phyloP scores from a whole-genome alignment of 2,113 vertebrate species.

The Danionella cerebrum region DNA sequence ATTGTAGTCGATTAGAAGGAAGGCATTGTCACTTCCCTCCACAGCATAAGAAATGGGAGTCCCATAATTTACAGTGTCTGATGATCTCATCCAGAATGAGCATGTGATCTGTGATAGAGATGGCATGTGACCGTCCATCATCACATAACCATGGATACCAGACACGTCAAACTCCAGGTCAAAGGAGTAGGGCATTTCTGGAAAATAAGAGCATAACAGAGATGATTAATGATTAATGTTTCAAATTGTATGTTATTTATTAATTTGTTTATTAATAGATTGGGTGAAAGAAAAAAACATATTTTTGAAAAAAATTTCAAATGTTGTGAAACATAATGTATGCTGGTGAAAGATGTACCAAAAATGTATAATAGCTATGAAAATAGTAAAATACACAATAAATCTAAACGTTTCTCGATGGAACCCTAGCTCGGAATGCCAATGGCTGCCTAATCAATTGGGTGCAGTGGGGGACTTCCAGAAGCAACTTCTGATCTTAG shows the following conservation, averaged over 20 bases:
- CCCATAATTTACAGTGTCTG: constrained; percentile 84
- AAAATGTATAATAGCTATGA: too few species aligned
- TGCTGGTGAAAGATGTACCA: too few species aligned
- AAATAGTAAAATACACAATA: too few species aligned
- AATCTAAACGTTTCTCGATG: too few species aligned
- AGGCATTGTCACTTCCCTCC: constrained; percentile 88
- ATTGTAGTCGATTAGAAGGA: constrained; percentile 95
- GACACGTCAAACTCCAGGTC: constrained; percentile 97
- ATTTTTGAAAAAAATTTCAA: too few species aligned
- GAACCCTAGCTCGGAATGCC: too few species aligned
- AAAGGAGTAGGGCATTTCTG: constrained; percentile 89
- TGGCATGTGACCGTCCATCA: constrained; percentile 86
- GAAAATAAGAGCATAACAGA: constrained; percentile 1
- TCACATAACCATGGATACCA: constrained; percentile 85
- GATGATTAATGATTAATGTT: neutral
- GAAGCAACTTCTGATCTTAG: too few species aligned
- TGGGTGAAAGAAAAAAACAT: too few species aligned
- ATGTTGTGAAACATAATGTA: too few species aligned
- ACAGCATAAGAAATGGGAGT: constrained; percentile 92
- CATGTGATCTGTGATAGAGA: constrained; percentile 81
- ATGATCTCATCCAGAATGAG: constrained; percentile 95
- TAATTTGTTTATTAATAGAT: neutral
- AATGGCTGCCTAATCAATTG: too few species aligned
- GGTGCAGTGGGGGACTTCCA: too few species aligned
- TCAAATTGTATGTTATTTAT: neutral